Evolutionary conservation across 2,797 vertebrate genomes (phyloP), one percentile per base, ranked within the genome.

Genomic region (Limnodromus scolopaceus): DNA sequence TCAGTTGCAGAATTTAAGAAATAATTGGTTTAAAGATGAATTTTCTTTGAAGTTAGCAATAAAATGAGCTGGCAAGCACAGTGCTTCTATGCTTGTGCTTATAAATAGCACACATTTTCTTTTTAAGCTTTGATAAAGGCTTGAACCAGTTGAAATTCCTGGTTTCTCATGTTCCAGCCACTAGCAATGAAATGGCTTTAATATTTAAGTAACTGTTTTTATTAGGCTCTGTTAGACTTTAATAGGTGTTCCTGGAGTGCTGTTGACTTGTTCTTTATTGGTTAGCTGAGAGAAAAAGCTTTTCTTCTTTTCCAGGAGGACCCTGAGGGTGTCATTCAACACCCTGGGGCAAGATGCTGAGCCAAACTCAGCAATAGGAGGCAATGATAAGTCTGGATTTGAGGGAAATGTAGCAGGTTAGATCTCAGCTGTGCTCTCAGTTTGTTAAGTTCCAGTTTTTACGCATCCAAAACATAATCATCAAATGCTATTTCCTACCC

Each of bases 151-250:
- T 91, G 71, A 91, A 96, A 71, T 6, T 34, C 13, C 58, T 96
- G 64, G 78, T 94, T 84, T 84, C 84, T 93, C 70, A 13, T 74
- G 30, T 87, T 94, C 46, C 85, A 93, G 71, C 78, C 75, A 82
- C 69, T 82, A 63, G 83, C 93, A 93, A 83, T 89, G 75, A 95
- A 96, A 96, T 90, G 57, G 34, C 65, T 92, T 93, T 87, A 92
- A 90, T 92, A 93, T 92, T 96, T 89, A 90, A 95, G 85, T 90
- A 91, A 90, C 84, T 92, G 57, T 78, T 94, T 96, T 97, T 96
- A 96, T 96, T 93, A 91, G 90, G 25, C 75, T 94, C 84, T 91
- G 66, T 39, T 92, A 93, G 89, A 54, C 81, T 96, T 96, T 92
- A 93, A 90, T 95, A 95, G 87, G 81, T 97, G 84, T 83, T 95